phyloP scores from a whole-genome alignment of 2,797 vertebrate genomes.

The Parauchenoglanis punctatus region DNA sequence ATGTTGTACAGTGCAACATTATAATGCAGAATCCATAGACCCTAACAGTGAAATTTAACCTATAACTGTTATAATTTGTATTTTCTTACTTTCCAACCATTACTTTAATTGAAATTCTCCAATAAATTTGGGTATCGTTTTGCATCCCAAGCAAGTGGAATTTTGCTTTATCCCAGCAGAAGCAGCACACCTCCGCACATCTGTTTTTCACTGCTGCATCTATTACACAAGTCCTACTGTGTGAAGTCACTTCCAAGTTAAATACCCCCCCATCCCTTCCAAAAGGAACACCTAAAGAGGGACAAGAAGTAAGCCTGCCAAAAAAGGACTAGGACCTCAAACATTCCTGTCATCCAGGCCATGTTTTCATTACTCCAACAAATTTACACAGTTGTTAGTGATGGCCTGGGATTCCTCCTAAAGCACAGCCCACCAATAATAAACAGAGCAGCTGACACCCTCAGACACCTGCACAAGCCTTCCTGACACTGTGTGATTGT shows the following conservation, averaged over 20 bases:
- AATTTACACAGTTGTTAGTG: conserved; percentile 83
- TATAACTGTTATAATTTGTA: neutral
- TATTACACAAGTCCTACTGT: conserved; percentile 66
- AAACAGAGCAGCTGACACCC: conserved; percentile 86
- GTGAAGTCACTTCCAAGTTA: conserved; percentile 82
- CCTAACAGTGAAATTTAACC: neutral
- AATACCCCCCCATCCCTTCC: conserved; percentile 68
- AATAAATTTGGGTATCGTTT: conserved; percentile 16
- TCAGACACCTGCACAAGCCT: conserved; percentile 85
- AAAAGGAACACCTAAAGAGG: conserved; percentile 76
- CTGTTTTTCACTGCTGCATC: conserved; percentile 65
- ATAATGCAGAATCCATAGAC: neutral
- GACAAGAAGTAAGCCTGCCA: conserved; percentile 66
- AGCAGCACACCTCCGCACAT: conserved; percentile 71
- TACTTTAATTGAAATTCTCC: neutral
- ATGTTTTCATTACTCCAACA: conserved; percentile 88
- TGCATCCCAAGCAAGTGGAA: conserved; percentile 32
- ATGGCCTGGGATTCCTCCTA: conserved; percentile 79
- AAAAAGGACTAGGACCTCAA: conserved; percentile 74
- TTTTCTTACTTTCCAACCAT: neutral
- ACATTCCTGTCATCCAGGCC: conserved; percentile 74
- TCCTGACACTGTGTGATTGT: conserved; percentile 83
- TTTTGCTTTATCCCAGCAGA: conserved; percentile 51
- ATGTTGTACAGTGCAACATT: neutral
- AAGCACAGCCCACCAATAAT: conserved; percentile 80